These are phyloP conservation scores for Atethmia centrago DNA, from an alignment of 2,888 invertebrate genomes.

Conservation along the genomic window DNA sequence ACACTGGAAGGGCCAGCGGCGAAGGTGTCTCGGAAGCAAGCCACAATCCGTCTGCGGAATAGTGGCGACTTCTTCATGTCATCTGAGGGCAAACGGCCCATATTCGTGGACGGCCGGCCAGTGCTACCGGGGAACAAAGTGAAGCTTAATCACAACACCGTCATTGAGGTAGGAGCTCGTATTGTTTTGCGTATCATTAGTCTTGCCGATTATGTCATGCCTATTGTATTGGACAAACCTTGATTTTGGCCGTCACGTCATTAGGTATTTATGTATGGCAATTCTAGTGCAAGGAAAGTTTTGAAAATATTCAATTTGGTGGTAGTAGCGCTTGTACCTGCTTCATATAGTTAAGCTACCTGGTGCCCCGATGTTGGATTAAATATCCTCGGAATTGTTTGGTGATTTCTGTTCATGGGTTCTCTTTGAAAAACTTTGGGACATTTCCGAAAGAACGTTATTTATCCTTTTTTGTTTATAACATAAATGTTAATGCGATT, in stretches of 20 bases:
- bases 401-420: neutral
- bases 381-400: neutral
- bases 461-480: neutral
- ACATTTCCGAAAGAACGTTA: neutral
- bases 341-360: neutral
- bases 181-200: slow-evolving; percentile 58
- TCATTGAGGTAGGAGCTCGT: slow-evolving; percentile 94
- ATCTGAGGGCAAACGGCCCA: slow-evolving; percentile 98
- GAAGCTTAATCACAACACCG: slow-evolving; percentile 97
- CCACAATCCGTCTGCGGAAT: slow-evolving; percentile 96
- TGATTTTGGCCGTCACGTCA: slow-evolving; percentile 49
- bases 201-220: slow-evolving; percentile 48
- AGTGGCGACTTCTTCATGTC: slow-evolving; percentile 98
- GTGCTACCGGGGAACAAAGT: slow-evolving; percentile 97
- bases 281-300: slow-evolving; percentile 34
- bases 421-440: neutral
- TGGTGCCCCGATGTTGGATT: neutral
- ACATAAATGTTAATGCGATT: neutral
- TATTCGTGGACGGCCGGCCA: slow-evolving; percentile 98
- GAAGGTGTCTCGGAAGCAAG: slow-evolving; percentile 98
- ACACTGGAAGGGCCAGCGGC: slow-evolving; percentile 98
- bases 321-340: neutral
- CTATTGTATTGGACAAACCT: slow-evolving; percentile 52
- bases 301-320: slow-evolving; percentile 16
- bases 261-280: slow-evolving; percentile 34